Evolutionary conservation across 2,888 invertebrate species (phyloP).

Genomic region (Philhelius pedissequus): DNA sequence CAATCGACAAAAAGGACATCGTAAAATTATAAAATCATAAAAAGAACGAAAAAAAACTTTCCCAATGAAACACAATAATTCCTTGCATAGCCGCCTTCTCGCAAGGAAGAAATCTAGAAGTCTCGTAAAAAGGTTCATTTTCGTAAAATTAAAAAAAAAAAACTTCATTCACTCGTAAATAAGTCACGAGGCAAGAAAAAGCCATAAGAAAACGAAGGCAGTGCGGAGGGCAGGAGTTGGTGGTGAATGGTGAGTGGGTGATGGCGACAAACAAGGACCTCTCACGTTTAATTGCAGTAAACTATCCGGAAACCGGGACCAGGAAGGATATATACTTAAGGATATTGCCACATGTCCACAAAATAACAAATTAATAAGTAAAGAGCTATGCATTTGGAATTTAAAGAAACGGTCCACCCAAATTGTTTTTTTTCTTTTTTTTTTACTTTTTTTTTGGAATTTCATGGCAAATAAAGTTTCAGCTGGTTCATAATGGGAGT

Average conservation of each 20-base stretch:
- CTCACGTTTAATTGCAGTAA: constrained; percentile 68
- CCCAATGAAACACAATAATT: constrained; percentile 41
- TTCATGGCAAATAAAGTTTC: constrained; percentile 47
- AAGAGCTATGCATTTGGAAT: constrained; percentile 61
- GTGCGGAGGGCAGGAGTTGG: neutral
- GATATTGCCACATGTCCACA: constrained; percentile 64
- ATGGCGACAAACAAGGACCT: constrained; percentile 44
- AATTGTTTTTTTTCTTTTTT: constrained; percentile 32
- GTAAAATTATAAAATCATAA: constrained; percentile 66
- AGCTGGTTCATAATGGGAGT: constrained; percentile 48
- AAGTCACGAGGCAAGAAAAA: constrained; percentile 41
- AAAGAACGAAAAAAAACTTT: constrained; percentile 12
- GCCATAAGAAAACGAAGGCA: neutral
- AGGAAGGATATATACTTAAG: constrained; percentile 12
- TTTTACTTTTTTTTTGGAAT: neutral
- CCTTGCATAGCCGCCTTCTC: constrained; percentile 9
- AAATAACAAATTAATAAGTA: constrained; percentile 67
- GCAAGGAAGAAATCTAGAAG: neutral
- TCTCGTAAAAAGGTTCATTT: constrained; percentile 65
- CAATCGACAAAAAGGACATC: constrained; percentile 20
- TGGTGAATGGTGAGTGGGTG: constrained; percentile 1
- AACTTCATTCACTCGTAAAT: constrained; percentile 60
- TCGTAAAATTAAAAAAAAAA: constrained; percentile 58
- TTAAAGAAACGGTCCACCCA: constrained; percentile 55
- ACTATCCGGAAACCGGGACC: constrained; percentile 44